Base-by-base conservation (phyloP, 2,797 vertebrate genomes). In the Danionella dracula region DNA sequence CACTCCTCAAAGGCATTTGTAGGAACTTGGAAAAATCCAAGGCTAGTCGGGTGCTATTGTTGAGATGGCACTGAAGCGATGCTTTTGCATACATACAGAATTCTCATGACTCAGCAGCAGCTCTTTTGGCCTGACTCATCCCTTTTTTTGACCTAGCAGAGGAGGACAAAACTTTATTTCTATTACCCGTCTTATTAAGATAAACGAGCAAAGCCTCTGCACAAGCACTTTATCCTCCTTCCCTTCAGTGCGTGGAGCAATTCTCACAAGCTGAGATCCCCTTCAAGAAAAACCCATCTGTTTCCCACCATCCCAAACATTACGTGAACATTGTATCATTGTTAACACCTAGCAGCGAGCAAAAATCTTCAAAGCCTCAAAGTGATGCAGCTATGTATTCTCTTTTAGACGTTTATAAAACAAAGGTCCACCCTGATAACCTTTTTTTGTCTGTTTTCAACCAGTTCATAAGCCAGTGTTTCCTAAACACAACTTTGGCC, bases 151-250 rank as follows among this genome's bases (percentile, higher is more conserved):
- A 37, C 27, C 29, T 66, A n/a, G 48, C 1, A 27, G 8, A 27
- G 10, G 13, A 23, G 15, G 12, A 21, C 5, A 1, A 41, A 31
- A 45, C 16, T 40, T 2, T 46, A 46, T 71, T 68, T 68, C 70
- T 63, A 16, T 56, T 75, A 72, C 56, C 46, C 20, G 35, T 17
- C 57, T 50, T 76, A 73, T 80, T 78, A 67, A 72, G 76, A 40
- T 66, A 84, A 72, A 76, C 53, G 3, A 27, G 3, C 49, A 55
- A 64, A 64, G 68, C 29, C 55, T 66, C 34, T 45, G 48, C 37
- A 58, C 62, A 50, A 42, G 45, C 37, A 12, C 34, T 16, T 27
- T 37, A 13, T 53, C 35, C 20, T 58, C 42, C 45, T 31, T 48
- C 62, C 8, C 27, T 8, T n/a, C n/a, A n/a, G n/a, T 75, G 13